Base-by-base conservation (phyloP, 2,113 vertebrate genomes). In the Prolemur simus region DNA sequence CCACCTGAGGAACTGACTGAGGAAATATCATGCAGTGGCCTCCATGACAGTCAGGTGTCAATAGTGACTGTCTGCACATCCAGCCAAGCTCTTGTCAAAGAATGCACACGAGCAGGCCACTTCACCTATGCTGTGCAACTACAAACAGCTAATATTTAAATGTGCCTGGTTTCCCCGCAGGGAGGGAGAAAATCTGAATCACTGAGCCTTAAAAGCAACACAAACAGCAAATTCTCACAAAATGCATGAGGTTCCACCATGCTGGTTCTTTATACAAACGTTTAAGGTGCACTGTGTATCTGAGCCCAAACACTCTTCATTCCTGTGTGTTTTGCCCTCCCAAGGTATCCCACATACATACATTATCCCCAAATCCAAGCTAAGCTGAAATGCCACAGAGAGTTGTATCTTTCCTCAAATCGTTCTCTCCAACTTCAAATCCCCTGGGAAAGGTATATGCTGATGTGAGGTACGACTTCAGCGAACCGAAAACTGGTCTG, bases 401-500 rank as follows among this genome's bases (percentile, higher is more conserved):
- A 45, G 8, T 42, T 39, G 23, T 37, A 52, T 73, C n/a, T 39
- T 86, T 47, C 78, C 60, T 76, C 54, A 37, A 66, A 18, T 88
- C 54, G 63, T 82, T 88, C 39, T 74, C 42, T 87, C 73, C 37
- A 56, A 47, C 71, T 86, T 80, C 60, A 88, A 25, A 45, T 81
- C 83, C 49, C 85, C 37, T 5, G 89, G 39, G 87, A 76, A 60
- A 97, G n/a, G 71, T 78, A 80, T 95, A 92, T 64, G 91, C 92
- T 96, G 93, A 97, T 97, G 63, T 84, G 96, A 97, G 89, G 92
- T 84, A 97, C 80, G 89, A 96, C 89, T 98, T 97, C 83, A 89
- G 89, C 60, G 87, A 97, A 96, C 82, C 97, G 95, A 98, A 98
- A 98, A 98, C 96, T 64, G 86, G 98, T 92, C 96, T 98, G 98